phyloP scores from a whole-genome alignment of 53 echinoderm and acorn worm species.

The Zoroaster sp. region DNA sequence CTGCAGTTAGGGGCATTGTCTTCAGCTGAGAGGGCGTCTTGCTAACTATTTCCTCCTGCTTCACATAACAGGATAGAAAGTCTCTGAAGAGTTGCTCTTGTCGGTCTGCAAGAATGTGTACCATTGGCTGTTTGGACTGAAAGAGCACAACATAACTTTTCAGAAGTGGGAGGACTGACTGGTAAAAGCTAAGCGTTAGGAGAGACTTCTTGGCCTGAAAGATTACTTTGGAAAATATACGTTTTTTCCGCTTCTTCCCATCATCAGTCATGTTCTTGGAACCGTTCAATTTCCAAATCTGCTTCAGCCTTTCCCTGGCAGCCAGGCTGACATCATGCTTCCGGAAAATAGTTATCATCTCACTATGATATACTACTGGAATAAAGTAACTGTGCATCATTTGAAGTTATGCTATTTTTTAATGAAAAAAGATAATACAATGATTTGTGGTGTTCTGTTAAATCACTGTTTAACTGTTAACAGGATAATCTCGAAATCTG shows the following conservation, averaged over 20 bases:
- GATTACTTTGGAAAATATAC: background rate
- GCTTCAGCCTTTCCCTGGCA: background rate
- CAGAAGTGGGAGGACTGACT: too few relatives aligned
- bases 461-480: too few relatives aligned
- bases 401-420: too few relatives aligned
- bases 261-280: slow-evolving; percentile 14
- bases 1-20: background rate
- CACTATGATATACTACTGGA: background rate
- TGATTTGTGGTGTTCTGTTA: too few relatives aligned
- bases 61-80: slow-evolving; percentile 12
- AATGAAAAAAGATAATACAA: too few relatives aligned
- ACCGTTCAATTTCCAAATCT: slow-evolving; percentile 8
- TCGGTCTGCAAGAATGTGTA: too few relatives aligned
- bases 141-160: too few relatives aligned
- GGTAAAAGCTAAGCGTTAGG: too few relatives aligned
- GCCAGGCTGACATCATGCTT: background rate
- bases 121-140: too few relatives aligned
- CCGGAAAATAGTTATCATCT: background rate
- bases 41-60: slow-evolving; percentile 8
- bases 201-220: background rate
- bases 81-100: slow-evolving; percentile 31
- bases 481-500: too few relatives aligned
- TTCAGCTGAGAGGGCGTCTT: background rate
- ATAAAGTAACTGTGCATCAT: too few relatives aligned
- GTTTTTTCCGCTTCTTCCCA: background rate